A percentile compares a stretch with the other conserved stretches of the same genome.
These are phyloP conservation scores for Eupeodes luniger DNA, from an alignment of 2,888 invertebrate genomes.

Conservation along the genomic window DNA sequence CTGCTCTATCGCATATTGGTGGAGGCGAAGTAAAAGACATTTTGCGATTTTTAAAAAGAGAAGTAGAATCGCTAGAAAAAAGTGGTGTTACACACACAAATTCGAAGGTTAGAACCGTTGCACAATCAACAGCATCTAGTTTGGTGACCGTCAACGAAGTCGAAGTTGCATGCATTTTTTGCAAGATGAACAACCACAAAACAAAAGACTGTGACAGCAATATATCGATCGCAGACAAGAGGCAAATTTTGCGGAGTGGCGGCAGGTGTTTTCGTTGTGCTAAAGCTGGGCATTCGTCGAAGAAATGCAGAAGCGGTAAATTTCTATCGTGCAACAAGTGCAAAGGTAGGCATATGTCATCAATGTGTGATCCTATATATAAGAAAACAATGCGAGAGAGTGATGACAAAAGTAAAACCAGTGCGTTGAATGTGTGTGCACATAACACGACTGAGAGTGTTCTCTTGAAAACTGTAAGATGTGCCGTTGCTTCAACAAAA, in stretches of 20 bases:
- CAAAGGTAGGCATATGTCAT: slow-evolving; percentile 26
- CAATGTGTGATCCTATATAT: slow-evolving; percentile 20
- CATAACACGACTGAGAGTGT: slow-evolving; percentile 9
- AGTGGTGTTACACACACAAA: slow-evolving; percentile 11
- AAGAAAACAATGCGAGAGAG: background rate
- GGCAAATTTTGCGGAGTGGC: slow-evolving; percentile 6
- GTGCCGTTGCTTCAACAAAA: slow-evolving; percentile 5
- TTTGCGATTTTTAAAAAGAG: slow-evolving; percentile 46
- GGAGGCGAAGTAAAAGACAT: no score
- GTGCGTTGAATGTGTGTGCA: slow-evolving; percentile 3
- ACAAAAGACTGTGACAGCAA: slow-evolving; percentile 42
- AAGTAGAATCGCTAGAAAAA: slow-evolving; percentile 22
- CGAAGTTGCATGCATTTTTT: slow-evolving; percentile 28
- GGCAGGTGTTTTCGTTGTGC: slow-evolving; percentile 17
- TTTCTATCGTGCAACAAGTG: slow-evolving; percentile 34
- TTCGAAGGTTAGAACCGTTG: background rate
- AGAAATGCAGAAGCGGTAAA: slow-evolving; percentile 40
- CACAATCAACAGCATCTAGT: slow-evolving; percentile 34
- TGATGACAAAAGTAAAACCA: slow-evolving; percentile 1
- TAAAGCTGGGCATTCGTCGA: slow-evolving; percentile 37
- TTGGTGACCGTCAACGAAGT: slow-evolving; percentile 21
- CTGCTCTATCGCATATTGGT: no score
- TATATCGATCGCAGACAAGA: slow-evolving; percentile 3
- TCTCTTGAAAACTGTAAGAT: slow-evolving; percentile 32
- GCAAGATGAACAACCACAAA: slow-evolving; percentile 13